Evolutionary conservation across 1,140 invertebrate species (phyloP), one percentile per base, ranked within the genome.

Genomic region (Lordiphosa mommai): DNA sequence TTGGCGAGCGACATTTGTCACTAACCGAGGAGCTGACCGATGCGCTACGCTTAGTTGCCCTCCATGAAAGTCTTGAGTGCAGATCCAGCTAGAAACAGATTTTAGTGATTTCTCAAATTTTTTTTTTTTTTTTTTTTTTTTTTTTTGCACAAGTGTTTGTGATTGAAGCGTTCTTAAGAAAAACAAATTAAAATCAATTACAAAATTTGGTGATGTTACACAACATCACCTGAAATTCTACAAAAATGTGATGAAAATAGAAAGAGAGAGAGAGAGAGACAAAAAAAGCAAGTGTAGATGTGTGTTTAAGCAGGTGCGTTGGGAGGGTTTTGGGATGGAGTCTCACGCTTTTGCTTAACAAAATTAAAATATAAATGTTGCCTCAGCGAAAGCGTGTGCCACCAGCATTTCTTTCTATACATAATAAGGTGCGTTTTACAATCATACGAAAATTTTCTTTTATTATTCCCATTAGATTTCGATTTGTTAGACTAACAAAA

Each of bases 21-120:
- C 68, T 76, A 38, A 34, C 46, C 58, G 27, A 16, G 13, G 77
- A 76, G 50, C 58, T 60, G 57, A 32, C n/a, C 56, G 71, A 67
- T 34, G 61, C 33, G 59, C 77, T 84, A 76, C 77, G 77, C 72
- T 82, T 82, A 82, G 56, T 84, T 76, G 41, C 72, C 68, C 57
- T 84, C 77, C 79, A 77, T 84, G 40, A 23, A 84, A 20, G 71
- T 58, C 58, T 84, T 84, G 72, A 72, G 52, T 59, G 68, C 60
- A 52, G 67, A 43, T 84, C 77, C 77, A 84, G 77, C 77, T 84
- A 84, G 77, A 84, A 84, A 84, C 67, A 82, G 71, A 80, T 80
- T 84, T 76, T 12, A 13, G 7, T 40, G 12, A 20, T 16, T 52
- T 51, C 40, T 36, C n/a, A 2, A 8, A 70, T 43, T 64, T 55